Evolutionary conservation across 2,113 vertebrate genomes (phyloP).

Genomic region (Abramis brama): DNA sequence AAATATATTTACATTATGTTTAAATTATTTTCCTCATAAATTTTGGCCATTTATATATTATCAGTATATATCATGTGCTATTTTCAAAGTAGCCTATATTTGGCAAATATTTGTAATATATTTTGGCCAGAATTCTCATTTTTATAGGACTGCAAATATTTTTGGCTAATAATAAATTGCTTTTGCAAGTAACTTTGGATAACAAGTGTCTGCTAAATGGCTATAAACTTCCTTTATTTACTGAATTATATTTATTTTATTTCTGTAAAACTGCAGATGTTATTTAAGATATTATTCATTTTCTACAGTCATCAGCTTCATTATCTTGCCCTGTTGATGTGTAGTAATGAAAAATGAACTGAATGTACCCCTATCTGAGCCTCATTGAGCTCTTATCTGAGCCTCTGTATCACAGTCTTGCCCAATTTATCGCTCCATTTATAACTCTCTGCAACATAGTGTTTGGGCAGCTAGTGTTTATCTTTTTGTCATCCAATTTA

Average conservation of each 20-base stretch:
- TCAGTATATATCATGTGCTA: neutral
- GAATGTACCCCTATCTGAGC: neutral
- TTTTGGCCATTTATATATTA: neutral
- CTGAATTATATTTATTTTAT: neutral
- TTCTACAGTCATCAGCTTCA: neutral
- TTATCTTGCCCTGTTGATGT: neutral
- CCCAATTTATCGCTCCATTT: neutral
- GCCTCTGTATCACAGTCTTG: neutral
- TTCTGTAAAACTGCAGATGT: neutral
- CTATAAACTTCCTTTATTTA: neutral
- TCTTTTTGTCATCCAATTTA: neutral
- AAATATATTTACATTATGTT: neutral
- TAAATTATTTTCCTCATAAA: neutral
- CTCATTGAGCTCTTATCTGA: neutral
- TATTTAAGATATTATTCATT: no score
- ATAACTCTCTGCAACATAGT: neutral
- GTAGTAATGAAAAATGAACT: neutral
- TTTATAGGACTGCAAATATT: neutral
- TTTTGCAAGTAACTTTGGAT: neutral
- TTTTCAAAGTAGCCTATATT: neutral
- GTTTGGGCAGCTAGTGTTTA: conserved; percentile 10
- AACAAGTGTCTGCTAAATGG: neutral
- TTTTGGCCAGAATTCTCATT: neutral
- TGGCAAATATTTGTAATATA: neutral
- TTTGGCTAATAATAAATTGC: neutral